Percentiles rank a stretch among this genome's conserved stretches.
phyloP scores from a whole-genome alignment of 2,113 vertebrate genomes.

The Leucopsar rothschildi region DNA sequence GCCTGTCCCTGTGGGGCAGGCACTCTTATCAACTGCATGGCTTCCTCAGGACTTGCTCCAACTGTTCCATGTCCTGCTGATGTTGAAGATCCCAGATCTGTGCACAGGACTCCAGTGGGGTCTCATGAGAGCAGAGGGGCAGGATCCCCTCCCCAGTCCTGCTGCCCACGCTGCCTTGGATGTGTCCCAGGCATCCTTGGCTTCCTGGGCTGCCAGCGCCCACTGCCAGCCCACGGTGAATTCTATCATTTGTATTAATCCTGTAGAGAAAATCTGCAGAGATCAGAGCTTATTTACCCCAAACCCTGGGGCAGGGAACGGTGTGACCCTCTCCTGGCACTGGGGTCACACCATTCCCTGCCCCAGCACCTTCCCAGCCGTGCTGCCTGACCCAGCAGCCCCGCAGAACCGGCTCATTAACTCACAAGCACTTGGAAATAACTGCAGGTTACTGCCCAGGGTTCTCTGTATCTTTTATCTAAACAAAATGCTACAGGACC shows the following conservation, averaged over 20 bases:
- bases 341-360: neutral
- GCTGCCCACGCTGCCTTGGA: neutral
- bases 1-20: accelerated
- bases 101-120: neutral
- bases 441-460: neutral
- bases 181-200: neutral
- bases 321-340: neutral
- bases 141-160: neutral
- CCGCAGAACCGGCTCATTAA: neutral
- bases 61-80: neutral
- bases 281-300: neutral
- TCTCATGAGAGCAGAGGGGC: neutral
- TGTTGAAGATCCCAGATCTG: neutral
- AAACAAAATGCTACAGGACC: neutral
- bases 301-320: neutral
- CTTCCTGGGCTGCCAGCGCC: neutral
- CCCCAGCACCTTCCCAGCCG: neutral
- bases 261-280: neutral
- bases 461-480: constrained; percentile 20
- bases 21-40: neutral
- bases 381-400: neutral
- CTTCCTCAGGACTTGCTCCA: neutral
- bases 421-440: neutral
- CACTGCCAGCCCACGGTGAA: neutral
- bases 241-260: neutral